Evolutionary conservation across 2,113 vertebrate genomes (phyloP), one percentile per base, ranked within the genome.

Genomic region (Sminthopsis crassicaudata): DNA sequence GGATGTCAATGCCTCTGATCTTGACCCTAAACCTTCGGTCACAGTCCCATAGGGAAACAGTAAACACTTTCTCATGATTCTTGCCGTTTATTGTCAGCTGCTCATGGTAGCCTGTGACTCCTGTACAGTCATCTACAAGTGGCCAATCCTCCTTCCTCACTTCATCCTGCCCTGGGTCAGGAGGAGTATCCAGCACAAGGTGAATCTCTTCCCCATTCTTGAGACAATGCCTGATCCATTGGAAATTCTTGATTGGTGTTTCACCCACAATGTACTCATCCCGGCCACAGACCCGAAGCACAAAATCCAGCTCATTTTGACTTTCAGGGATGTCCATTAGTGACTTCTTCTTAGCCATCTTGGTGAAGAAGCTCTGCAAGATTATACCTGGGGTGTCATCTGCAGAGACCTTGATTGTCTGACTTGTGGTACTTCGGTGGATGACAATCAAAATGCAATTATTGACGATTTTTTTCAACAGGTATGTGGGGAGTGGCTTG

Each of bases 41-140:
- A 91, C 99, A 99, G 97, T 99, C 99, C 99, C 99, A 99, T 97
- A 99, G 98, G 10, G 99, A 99, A 97, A 99, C 99, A n/a, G 99
- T 99, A 97, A 99, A 99, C 53, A 99, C 99, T 12, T 99, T 99
- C 76, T 99, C 99, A 0, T 99, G 99, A 98, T 99, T 99, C 96
- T 99, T 99, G 95, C 99, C 99, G 0, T 99, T 98, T 93, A 99
- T 99, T n/a, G 99, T 99, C 96, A 99, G 91, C 95, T 99, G 99
- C 97, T 99, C 99, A 0, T 99, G 99, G 94, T 99, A 99, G 93
- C 99, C 99, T 42, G 99, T 99, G 11, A 99, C 99, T 51, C 99
- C 99, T 0, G 99, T 99, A 97, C 99, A 99, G 97, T 99, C 99
- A 46, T 99, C 99, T 94, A 99, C 99, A 95, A 99, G 99, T 0